A percentile compares a stretch with the other conserved stretches of the same genome.
Conservation (phyloP, 2,888 invertebrate genomes). For the Dyspetes luteomarginatus region DNA sequence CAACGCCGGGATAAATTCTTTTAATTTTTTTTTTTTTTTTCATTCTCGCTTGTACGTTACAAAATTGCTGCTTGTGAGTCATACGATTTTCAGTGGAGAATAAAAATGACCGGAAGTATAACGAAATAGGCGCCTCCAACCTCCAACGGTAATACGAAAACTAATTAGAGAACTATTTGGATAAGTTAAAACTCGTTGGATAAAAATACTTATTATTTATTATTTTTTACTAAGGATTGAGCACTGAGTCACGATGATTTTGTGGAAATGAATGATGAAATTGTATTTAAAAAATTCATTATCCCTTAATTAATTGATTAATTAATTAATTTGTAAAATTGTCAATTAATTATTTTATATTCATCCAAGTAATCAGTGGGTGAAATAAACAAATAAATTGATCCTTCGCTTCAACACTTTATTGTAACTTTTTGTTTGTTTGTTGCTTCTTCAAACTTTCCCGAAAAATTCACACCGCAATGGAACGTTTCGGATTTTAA, state of each 20-base stretch:
- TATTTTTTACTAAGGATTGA: not conserved
- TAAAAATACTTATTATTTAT: not conserved
- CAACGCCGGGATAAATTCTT: slow-evolving; percentile 42
- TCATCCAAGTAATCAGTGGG: too few relatives aligned
- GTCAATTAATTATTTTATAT: too few relatives aligned
- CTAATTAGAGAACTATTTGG: slow-evolving; percentile 1
- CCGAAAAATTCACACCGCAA: not conserved
- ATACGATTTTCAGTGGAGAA: slow-evolving; percentile 25
- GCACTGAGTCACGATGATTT: not conserved
- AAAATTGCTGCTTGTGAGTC: slow-evolving; percentile 52
- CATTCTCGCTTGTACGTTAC: slow-evolving; percentile 40
- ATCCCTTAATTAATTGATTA: not conserved
- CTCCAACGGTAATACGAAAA: not conserved
- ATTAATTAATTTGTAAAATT: too few relatives aligned
- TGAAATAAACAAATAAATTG: not conserved
- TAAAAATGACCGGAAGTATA: slow-evolving; percentile 53
- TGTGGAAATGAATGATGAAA: not conserved
- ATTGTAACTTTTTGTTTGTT: not conserved
- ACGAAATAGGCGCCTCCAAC: slow-evolving; percentile 27
- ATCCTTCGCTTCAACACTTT: not conserved
- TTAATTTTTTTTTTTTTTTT: not conserved
- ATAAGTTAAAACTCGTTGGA: not conserved
- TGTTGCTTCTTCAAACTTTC: not conserved
- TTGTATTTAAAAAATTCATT: not conserved
- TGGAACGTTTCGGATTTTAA: slow-evolving; percentile 13